A percentile compares a stretch with the other conserved stretches of the same genome.
Conservation (phyloP, 2,797 vertebrate species). For the Petrocephalus sullivani region DNA sequence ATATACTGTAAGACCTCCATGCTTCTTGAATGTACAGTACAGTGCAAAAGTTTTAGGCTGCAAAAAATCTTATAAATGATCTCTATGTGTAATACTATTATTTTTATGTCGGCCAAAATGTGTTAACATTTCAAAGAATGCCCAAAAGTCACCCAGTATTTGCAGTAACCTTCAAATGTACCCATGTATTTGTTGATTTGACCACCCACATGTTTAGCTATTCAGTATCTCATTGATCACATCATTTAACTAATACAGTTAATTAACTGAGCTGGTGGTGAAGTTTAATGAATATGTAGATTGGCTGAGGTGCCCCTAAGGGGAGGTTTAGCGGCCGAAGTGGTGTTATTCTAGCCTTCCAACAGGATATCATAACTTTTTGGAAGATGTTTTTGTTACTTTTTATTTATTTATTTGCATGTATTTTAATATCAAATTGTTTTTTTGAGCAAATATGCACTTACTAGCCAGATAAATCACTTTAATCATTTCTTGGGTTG, state of each 20-base stretch:
- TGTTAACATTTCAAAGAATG: not conserved
- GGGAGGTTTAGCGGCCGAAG: not conserved
- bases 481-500: not conserved
- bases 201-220: not conserved
- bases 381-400: not conserved
- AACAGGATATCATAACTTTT: not conserved
- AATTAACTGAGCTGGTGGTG: not conserved
- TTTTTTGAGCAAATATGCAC: not conserved
- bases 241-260: not conserved
- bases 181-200: not conserved
- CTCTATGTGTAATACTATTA: not conserved
- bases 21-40: conserved; percentile 13
- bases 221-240: not conserved
- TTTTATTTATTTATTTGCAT: not conserved
- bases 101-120: not conserved
- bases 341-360: not conserved
- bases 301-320: not conserved
- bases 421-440: not conserved
- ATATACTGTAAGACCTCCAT: conserved; percentile 29
- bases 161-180: not conserved
- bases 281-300: not conserved
- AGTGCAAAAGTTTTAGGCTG: not conserved
- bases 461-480: not conserved
- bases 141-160: not conserved
- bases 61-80: not conserved